A percentile compares a stretch with the other conserved stretches of the same genome.
Conservation (phyloP, 2,888 invertebrate genomes). For the Carcina quercana region DNA sequence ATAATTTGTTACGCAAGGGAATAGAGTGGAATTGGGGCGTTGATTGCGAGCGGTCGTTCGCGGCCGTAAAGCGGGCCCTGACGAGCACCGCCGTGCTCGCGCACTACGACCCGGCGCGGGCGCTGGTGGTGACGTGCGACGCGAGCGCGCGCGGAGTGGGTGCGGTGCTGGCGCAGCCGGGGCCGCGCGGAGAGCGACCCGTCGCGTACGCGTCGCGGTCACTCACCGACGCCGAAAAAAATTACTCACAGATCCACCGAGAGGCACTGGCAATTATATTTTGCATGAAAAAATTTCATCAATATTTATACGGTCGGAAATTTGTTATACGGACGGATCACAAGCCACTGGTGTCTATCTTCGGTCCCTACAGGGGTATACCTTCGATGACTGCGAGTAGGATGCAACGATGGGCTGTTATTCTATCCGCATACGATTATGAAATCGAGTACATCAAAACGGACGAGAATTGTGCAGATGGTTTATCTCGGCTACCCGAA, state of each 20-base stretch:
- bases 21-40: background rate
- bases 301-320: slow-evolving; percentile 5
- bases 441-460: slow-evolving; percentile 11
- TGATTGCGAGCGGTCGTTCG: background rate
- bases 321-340: slow-evolving; percentile 2
- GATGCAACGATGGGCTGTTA: slow-evolving; percentile 12
- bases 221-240: slow-evolving; percentile 3
- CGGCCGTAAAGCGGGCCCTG: background rate
- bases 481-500: slow-evolving; percentile 4
- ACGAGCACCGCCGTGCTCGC: slow-evolving; percentile 1
- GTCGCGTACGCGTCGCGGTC: slow-evolving; percentile 8
- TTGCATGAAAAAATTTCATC: slow-evolving; percentile 5
- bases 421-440: slow-evolving; percentile 8
- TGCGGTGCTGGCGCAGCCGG: slow-evolving; percentile 1
- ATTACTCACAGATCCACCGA: slow-evolving; percentile 8
- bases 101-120: slow-evolving; percentile 3
- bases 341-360: slow-evolving; percentile 5
- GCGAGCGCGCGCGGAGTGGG: slow-evolving; percentile 4
- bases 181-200: slow-evolving; percentile 4
- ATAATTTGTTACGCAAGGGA: background rate
- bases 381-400: slow-evolving; percentile 10
- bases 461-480: slow-evolving; percentile 1
- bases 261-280: slow-evolving; percentile 11
- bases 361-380: slow-evolving; percentile 7
- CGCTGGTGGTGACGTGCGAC: slow-evolving; percentile 4